A percentile compares a stretch with the other conserved stretches of the same genome.
Conservation (phyloP, 1,140 invertebrate species). For the Pissodes strobi region DNA sequence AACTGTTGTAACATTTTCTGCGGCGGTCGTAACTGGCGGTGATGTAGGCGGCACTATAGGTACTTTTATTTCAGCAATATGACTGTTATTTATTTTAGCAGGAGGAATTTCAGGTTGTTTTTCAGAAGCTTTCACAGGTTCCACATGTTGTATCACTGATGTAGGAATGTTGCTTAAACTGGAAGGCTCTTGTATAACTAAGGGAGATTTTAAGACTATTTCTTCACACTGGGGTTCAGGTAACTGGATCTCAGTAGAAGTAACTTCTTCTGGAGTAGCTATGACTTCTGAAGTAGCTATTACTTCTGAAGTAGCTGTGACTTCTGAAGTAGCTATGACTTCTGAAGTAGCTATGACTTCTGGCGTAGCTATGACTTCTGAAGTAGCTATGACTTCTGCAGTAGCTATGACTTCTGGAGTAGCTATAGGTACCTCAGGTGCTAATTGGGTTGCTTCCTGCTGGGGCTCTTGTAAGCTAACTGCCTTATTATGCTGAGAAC, state of each 20-base stretch:
- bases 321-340: no score
- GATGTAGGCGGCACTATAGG: neutral
- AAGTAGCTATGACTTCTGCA: constrained; percentile 1
- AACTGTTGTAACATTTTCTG: neutral
- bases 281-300: no score
- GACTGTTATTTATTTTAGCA: constrained; percentile 9
- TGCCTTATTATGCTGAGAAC: neutral
- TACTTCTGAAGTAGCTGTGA: no score
- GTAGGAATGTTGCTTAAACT: no score
- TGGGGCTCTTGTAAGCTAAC: neutral
- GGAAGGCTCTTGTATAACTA: no score
- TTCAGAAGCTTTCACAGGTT: no score
- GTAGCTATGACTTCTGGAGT: neutral
- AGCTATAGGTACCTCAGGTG: neutral
- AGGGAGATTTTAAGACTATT: no score
- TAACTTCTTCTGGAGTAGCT: no score
- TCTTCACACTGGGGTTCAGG: no score
- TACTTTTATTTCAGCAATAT: neutral
- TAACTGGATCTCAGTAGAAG: no score
- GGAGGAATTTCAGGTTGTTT: neutral
- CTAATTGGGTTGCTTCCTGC: neutral
- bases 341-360: no score
- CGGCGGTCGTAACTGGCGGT: neutral
- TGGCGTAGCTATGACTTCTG: constrained; percentile 7
- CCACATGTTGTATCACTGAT: no score